Base-by-base conservation (phyloP, 2,113 vertebrate genomes). In the Brachypteracias leptosomus region DNA sequence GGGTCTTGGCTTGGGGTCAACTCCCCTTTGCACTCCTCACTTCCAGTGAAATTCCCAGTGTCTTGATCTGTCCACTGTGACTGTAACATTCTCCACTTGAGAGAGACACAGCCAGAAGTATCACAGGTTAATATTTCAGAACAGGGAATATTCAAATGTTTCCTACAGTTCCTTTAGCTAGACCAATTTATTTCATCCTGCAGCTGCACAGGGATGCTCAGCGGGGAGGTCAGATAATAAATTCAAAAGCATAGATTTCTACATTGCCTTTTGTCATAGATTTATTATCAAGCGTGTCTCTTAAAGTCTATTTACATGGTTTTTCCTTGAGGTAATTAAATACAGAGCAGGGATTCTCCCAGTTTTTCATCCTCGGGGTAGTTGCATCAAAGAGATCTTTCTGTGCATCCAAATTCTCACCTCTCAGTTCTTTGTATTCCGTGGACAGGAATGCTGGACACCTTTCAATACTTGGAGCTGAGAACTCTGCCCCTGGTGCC, bases 121-220 rank as follows among this genome's bases (percentile, higher is more conserved):
- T 71, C 70, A 89, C 57, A 96, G 72, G 73, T 95, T 95, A 91
- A 74, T 65, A 77, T 75, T 92, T 95, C 28, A 65, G 86, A 95
- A 47, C 31, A 92, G 75, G 55, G 79, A 95, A 78, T 92, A 96
- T 93, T 95, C 70, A 95, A 74, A 93, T 94, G 51, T 91, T 94
- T 94, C 94, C 94, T 87, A 89, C 84, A 38, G 46, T 92, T 97
- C 86, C 88, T 83, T 82, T 93, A 94, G 55, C 73, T 68, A 88
- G 80, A 92, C 70, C 91, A 85, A 94, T 97, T 97, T 97, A 97
- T 97, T 97, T 96, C 94, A 86, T 94, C 90, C 93, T 78, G 73
- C 87, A 94, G 94, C 82, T 85, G 52, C 82, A 91, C 33, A 80
- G 96, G 96, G 94, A 83, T 83, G 72, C 95, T 91, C 86, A 95